phyloP scores from a whole-genome alignment of 2,113 vertebrate genomes.

The Melanotaenia duboulayi region DNA sequence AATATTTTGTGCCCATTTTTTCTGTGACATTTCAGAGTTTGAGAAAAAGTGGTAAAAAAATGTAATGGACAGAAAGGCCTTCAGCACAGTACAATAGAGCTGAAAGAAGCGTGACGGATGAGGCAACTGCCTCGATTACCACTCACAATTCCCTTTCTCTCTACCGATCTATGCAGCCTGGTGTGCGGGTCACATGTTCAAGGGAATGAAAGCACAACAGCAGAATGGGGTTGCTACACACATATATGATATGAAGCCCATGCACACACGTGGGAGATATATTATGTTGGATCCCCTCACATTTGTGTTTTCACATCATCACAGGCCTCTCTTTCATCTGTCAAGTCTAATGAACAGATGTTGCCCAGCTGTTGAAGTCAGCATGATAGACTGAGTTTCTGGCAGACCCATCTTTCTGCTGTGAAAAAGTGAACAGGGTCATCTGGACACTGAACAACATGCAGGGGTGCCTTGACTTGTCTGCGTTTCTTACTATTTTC shows the following conservation, averaged over 20 bases:
- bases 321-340: constrained; percentile 76
- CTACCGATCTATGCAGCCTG: constrained; percentile 44
- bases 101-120: constrained; percentile 65
- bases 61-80: constrained; percentile 72
- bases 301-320: constrained; percentile 47
- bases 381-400: constrained; percentile 80
- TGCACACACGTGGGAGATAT: constrained; percentile 42
- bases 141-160: constrained; percentile 25
- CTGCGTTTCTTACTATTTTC: constrained; percentile 59
- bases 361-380: constrained; percentile 80
- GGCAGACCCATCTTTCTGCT: constrained; percentile 75
- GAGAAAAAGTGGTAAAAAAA: constrained; percentile 59
- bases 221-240: not conserved
- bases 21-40: constrained; percentile 76
- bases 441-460: constrained; percentile 69
- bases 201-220: constrained; percentile 30
- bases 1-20: constrained; percentile 68
- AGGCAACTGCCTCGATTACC: constrained; percentile 72
- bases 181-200: constrained; percentile 47
- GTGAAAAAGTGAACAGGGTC: constrained; percentile 68
- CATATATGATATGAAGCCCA: constrained; percentile 20
- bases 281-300: constrained; percentile 41
- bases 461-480: constrained; percentile 61
- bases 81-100: constrained; percentile 61
- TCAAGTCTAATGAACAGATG: constrained; percentile 86